Evolutionary conservation across 2,113 vertebrate genomes (phyloP), one percentile per base, ranked within the genome.

Genomic region (Osmerus eperlanus): DNA sequence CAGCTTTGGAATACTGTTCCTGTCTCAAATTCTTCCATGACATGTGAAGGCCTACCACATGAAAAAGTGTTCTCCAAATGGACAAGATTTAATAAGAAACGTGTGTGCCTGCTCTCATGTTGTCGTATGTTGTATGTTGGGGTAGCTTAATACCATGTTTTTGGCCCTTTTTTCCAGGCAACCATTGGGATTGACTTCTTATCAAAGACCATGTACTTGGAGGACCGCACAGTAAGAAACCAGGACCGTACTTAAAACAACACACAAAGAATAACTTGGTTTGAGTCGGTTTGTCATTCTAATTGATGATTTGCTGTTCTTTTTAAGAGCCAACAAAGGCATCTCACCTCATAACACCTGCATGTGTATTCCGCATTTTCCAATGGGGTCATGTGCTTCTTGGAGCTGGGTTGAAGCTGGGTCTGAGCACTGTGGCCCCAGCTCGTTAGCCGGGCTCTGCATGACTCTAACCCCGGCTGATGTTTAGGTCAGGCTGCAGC

Each of bases 171-270:
- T 53, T 70, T 64, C 61, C 72, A 93, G 91, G 91, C 91, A 0
- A 93, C 91, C 65, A 93, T 93, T 71, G 91, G 91, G 65, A 93
- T 93, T 54, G 91, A 93, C 88, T 93, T 93, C 81, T 75, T 93
- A 83, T 93, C 91, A 60, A 93, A 93, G 87, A 93, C 91, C 36
- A 93, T 93, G 91, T 93, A 93, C 84, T 85, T 93, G 89, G 91
- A 93, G 69, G 91, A 93, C 78, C 88, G 91, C 84, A 93, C 91
- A 82, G 91, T 93, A 90, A 82, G 89, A 75, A 36, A 58, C 32
- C 52, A 80, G 55, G 8, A 47, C 64, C 41, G 51, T 51, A 21
- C 36, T 9, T 32, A 18, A 65, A 16, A 65, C 32, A n/a, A 55
- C 32, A 67, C 21, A 54, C 23, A 73, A 41, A 55, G 25, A 28